Evolutionary conservation across 2,888 invertebrate genomes (phyloP).

Genomic region (Gerris lacustris): DNA sequence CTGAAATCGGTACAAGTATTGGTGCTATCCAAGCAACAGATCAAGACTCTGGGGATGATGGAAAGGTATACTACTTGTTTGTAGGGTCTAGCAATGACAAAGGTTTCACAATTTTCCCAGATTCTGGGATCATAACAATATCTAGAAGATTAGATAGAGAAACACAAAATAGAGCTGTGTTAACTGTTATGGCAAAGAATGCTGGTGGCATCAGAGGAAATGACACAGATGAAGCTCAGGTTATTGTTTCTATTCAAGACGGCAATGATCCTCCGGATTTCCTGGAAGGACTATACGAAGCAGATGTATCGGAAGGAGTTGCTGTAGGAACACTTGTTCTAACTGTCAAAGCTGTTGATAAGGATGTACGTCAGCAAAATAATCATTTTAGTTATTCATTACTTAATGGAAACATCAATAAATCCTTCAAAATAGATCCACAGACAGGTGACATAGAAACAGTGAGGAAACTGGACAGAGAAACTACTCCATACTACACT

Average conservation of each 20-base stretch:
- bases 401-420: constrained; percentile 67
- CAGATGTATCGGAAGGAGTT: constrained; percentile 69
- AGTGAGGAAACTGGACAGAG: constrained; percentile 63
- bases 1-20: constrained; percentile 69
- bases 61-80: constrained; percentile 78
- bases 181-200: constrained; percentile 90
- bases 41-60: constrained; percentile 77
- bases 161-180: constrained; percentile 74
- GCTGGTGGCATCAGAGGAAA: constrained; percentile 85
- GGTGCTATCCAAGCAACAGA: constrained; percentile 80
- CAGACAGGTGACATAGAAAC: constrained; percentile 70
- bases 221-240: constrained; percentile 89
- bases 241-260: constrained; percentile 85
- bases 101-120: constrained; percentile 74
- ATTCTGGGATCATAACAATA: constrained; percentile 72
- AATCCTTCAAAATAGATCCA: constrained; percentile 75
- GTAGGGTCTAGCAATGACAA: constrained; percentile 85
- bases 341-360: constrained; percentile 75
- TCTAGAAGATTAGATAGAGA: constrained; percentile 71
- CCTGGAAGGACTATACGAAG: constrained; percentile 61
- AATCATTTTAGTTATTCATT: constrained; percentile 86
- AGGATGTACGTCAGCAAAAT: constrained; percentile 79
- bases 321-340: constrained; percentile 58
- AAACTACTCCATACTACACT: constrained; percentile 59
- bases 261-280: constrained; percentile 95